phyloP scores from a whole-genome alignment of 2,888 invertebrate species.

The Auanema sp. region DNA sequence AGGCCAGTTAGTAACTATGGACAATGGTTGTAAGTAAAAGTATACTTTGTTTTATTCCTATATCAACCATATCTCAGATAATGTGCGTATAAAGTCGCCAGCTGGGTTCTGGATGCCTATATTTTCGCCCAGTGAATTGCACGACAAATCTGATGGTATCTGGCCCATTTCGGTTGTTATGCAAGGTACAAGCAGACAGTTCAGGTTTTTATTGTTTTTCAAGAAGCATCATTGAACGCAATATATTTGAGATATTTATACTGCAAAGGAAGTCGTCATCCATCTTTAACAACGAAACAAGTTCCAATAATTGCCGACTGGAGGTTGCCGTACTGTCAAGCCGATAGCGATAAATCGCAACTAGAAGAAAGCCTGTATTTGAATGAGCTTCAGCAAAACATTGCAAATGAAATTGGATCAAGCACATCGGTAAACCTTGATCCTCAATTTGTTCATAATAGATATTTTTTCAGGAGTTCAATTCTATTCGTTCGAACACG shows the following conservation, averaged over 20 bases:
- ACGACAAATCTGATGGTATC: conserved; percentile 42
- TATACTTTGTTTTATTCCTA: background rate
- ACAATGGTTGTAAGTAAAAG: conserved; percentile 27
- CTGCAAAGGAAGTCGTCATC: conserved; percentile 42
- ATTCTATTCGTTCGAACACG: conserved; percentile 23
- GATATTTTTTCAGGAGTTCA: conserved; percentile 20
- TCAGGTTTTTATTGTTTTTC: conserved; percentile 5
- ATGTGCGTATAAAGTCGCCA: conserved; percentile 32
- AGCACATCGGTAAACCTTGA: background rate
- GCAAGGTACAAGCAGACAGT: conserved; percentile 15
- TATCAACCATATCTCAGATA: too few species aligned
- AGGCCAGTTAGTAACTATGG: conserved; percentile 52
- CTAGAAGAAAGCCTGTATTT: conserved; percentile 44
- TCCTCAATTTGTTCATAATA: background rate
- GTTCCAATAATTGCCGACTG: conserved; percentile 40
- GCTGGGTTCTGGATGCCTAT: conserved; percentile 55
- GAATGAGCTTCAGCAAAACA: conserved; percentile 41
- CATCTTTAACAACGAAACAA: conserved; percentile 30
- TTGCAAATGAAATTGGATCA: conserved; percentile 3
- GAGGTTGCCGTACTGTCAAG: conserved; percentile 46
- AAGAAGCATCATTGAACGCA: background rate
- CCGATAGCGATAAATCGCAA: conserved; percentile 36
- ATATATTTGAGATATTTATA: conserved; percentile 50
- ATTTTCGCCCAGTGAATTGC: conserved; percentile 43
- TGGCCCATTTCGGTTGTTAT: conserved; percentile 53